Percentiles rank a stretch among this genome's conserved stretches.
Conservation (phyloP, 1,140 invertebrate genomes). For the Calephelis virginiensis region DNA sequence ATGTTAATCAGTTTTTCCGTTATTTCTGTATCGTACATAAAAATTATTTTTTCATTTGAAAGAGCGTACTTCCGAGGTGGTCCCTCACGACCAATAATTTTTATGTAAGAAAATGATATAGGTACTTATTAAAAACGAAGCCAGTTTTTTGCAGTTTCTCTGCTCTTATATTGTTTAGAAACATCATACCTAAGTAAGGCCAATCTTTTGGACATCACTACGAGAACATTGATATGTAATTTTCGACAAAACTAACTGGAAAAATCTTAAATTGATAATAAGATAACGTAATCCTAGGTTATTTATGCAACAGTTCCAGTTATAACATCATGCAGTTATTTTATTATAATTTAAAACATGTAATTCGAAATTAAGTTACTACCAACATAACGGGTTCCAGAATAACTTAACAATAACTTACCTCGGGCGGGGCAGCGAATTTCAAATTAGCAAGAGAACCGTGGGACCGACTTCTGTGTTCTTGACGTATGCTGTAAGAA, state of each 20-base stretch:
- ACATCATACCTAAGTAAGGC: too few relatives aligned
- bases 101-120: too few relatives aligned
- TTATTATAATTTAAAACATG: not conserved
- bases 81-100: too few relatives aligned
- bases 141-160: too few relatives aligned
- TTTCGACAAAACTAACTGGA: not conserved
- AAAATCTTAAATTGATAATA: not conserved
- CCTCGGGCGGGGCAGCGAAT: constrained; percentile 84
- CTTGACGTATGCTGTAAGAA: constrained; percentile 95
- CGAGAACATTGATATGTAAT: too few relatives aligned
- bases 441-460: constrained; percentile 92
- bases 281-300: not conserved
- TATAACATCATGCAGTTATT: not conserved
- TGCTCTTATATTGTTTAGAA: too few relatives aligned
- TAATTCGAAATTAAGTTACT: not conserved
- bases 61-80: too few relatives aligned
- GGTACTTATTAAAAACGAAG: too few relatives aligned
- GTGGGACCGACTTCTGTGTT: constrained; percentile 93
- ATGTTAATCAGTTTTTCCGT: too few relatives aligned
- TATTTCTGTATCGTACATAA: too few relatives aligned
- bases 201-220: too few relatives aligned
- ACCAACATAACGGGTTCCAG: not conserved
- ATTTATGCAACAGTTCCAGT: constrained; percentile 5
- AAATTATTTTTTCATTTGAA: too few relatives aligned
- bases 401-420: constrained; percentile 48